Conservation (phyloP, 2,113 vertebrate species). For the Cavia aperea region DNA sequence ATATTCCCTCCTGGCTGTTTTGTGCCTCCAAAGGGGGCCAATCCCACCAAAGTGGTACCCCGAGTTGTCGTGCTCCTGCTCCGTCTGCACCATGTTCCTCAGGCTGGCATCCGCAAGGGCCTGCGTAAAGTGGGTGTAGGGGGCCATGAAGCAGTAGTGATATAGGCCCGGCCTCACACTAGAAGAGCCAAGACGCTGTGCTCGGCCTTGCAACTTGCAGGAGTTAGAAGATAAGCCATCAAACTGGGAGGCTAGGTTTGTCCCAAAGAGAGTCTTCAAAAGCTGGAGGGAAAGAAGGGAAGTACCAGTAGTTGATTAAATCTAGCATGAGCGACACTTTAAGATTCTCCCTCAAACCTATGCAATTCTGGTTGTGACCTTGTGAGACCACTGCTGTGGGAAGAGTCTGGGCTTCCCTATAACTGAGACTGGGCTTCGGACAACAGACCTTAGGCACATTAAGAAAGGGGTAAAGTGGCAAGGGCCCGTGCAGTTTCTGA, state of each 20-base stretch:
- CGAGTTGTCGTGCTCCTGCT: constrained; percentile 89
- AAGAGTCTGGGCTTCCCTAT: neutral
- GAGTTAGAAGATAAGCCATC: constrained; percentile 87
- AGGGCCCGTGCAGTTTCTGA: neutral
- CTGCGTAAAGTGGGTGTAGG: constrained; percentile 98
- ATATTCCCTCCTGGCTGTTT: neutral
- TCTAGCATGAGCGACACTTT: accelerated
- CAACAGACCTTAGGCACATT: neutral
- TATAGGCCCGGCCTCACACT: constrained; percentile 91
- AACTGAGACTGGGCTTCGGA: neutral
- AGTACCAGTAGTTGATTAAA: neutral
- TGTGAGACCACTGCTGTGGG: accelerated
- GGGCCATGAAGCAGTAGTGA: constrained; percentile 99
- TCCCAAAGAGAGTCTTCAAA: constrained; percentile 95
- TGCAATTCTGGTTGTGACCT: neutral
- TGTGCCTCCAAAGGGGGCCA: neutral
- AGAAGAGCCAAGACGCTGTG: constrained; percentile 92
- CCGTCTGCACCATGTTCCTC: constrained; percentile 94
- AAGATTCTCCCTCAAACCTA: neutral
- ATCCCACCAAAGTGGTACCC: constrained; percentile 76
- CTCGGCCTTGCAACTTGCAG: constrained; percentile 88
- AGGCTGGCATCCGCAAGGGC: constrained; percentile 95
- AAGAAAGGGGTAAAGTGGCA: accelerated
- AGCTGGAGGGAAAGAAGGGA: constrained; percentile 75
- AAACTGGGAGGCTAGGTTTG: constrained; percentile 93